Base-by-base conservation (phyloP, 35 echinoderm and acorn worm species). In the Anneissia japonica region DNA sequence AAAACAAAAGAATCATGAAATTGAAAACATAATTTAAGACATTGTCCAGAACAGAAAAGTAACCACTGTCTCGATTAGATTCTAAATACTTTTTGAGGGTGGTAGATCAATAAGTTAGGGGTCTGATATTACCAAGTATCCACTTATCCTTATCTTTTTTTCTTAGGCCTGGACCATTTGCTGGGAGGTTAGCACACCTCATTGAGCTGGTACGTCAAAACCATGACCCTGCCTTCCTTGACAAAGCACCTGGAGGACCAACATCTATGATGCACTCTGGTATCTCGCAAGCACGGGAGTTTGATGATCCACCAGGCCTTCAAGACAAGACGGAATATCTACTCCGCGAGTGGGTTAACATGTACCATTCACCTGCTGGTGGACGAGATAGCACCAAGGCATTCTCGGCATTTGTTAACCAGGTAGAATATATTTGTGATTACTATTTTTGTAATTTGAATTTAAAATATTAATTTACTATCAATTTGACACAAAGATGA, bases 241-340 rank as follows among this genome's bases (percentile, higher is more conserved):
- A 97, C 83, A 97, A 97, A 55, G 95, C 89, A 39, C 95, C 95
- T 26, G 96, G 96, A 29, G 96, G 96, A 23, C 96, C 96, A 4
- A 99, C 96, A 72, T 99, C 96, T 17, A 99, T 99, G 96, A 99
- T 99, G 96, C 96, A 99, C 81, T 99, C 96, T 35, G 96, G 96
- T 30, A 99, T 99, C 89, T 99, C 96, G 6, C 96, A 99, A 84
- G 96, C 96, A 32, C 51, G 96, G 31, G 96, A 99, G 87, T 99
- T 94, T 84, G 96, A 99, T 84, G 96, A 99, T 77, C 96, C 96
- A 17, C 92, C 92, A 32, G 96, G 96, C 74, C 86, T 99, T 56
- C 82, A 92, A 32, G 96, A 99, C 86, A 99, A 99, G 90, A 99
- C 96, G 17, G 96, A 99, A 38, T 99, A 94, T 90, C 90, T 99